Conservation (phyloP, 2,888 invertebrate species). For the Girardia tigrina region DNA sequence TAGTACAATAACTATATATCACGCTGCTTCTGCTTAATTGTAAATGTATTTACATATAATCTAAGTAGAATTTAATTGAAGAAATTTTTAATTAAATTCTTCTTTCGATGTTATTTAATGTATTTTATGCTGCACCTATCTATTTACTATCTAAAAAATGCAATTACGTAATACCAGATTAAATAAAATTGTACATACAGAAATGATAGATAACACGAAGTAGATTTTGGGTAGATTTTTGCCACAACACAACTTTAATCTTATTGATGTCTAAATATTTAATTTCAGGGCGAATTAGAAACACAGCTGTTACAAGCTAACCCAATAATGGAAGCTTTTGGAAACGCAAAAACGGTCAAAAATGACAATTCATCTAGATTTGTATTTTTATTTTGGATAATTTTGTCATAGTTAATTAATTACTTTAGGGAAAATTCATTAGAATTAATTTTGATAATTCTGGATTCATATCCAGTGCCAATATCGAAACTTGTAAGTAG, state of each 20-base stretch:
- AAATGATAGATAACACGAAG: neutral
- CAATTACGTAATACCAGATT: neutral
- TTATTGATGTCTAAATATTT: slow-evolving; percentile 26
- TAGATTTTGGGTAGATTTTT: no score
- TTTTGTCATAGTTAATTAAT: slow-evolving; percentile 6
- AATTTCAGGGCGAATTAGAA: slow-evolving; percentile 82
- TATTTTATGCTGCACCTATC: slow-evolving; percentile 1
- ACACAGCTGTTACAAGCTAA: slow-evolving; percentile 97
- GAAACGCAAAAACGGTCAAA: slow-evolving; percentile 98
- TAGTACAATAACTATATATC: neutral
- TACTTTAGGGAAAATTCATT: slow-evolving; percentile 88
- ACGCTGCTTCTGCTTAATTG: neutral
- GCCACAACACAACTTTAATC: no score
- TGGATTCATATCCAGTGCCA: slow-evolving; percentile 95
- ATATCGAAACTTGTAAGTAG: slow-evolving; percentile 74
- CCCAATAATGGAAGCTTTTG: slow-evolving; percentile 97
- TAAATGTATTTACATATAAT: neutral
- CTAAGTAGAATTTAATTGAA: no score
- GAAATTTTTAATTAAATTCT: neutral
- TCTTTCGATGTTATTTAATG: slow-evolving; percentile 3
- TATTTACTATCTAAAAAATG: neutral
- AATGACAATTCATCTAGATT: slow-evolving; percentile 99
- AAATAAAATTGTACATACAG: neutral
- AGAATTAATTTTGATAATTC: slow-evolving; percentile 98
- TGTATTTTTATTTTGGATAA: slow-evolving; percentile 60